Evolutionary conservation across 2,888 invertebrate species (phyloP).

Genomic region (Sepioteuthis lessoniana): DNA sequence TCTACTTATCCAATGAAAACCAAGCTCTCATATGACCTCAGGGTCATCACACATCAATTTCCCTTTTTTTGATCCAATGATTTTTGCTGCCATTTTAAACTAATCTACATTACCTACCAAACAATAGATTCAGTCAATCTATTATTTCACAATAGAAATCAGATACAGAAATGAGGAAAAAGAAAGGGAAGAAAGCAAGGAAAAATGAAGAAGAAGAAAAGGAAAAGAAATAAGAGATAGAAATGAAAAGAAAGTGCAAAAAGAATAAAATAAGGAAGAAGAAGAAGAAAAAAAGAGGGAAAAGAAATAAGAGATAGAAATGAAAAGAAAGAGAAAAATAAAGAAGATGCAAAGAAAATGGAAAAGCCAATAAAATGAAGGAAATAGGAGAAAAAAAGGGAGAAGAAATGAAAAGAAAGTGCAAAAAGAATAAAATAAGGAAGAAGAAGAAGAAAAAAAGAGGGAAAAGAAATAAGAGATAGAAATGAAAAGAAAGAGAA

Average conservation of each 20-base stretch:
- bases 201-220: not conserved
- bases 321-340: not conserved
- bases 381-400: not conserved
- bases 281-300: not conserved
- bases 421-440: not conserved
- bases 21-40: too few species aligned
- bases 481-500: not conserved
- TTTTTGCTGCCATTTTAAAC: too few species aligned
- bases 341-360: not conserved
- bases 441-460: not conserved
- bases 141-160: too few species aligned
- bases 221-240: not conserved
- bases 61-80: too few species aligned
- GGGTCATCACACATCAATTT: too few species aligned
- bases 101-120: too few species aligned
- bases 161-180: not conserved
- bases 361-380: not conserved
- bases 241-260: too few species aligned
- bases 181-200: not conserved
- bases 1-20: too few species aligned
- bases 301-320: not conserved
- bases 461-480: too few species aligned
- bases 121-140: too few species aligned
- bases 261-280: not conserved
- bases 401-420: not conserved